phyloP scores from a whole-genome alignment of 2,113 vertebrate species.

The Rhabdornis inornatus region DNA sequence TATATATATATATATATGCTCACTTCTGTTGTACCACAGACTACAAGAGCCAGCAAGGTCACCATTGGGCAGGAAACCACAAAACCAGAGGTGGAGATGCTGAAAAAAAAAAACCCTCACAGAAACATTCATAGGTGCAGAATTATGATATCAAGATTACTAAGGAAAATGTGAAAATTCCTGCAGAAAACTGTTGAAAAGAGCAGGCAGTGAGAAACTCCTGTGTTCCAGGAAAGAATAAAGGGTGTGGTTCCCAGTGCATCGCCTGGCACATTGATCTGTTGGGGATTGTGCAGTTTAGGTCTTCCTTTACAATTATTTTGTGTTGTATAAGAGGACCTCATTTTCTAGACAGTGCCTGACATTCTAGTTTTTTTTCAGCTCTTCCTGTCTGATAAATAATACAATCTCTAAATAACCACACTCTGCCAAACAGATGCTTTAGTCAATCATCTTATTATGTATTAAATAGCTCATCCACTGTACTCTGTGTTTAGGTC shows the following conservation, averaged over 20 bases:
- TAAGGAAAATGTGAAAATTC: background rate
- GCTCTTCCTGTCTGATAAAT: background rate
- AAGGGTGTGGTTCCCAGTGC: background rate
- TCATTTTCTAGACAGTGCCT: background rate
- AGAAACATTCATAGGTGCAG: background rate
- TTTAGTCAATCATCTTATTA: conserved; percentile 36
- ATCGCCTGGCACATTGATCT: background rate
- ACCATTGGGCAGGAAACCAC: accelerated
- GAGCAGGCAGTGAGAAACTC: background rate
- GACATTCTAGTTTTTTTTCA: background rate
- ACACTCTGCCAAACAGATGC: background rate
- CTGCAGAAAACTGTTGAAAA: background rate
- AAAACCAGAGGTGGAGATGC: background rate
- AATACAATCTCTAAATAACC: background rate
- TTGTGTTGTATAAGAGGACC: background rate
- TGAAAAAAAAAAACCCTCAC: background rate
- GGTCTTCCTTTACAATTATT: background rate
- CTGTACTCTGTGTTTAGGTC: background rate
- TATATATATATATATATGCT: background rate
- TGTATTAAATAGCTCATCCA: background rate
- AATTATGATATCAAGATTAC: accelerated
- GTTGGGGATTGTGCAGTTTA: background rate
- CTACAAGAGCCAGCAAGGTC: background rate
- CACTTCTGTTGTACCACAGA: background rate
- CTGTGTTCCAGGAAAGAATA: background rate